Percentiles rank a stretch among this genome's conserved stretches.
phyloP scores from a whole-genome alignment of 2,888 invertebrate genomes.

The Orthonychiurus folsomi region DNA sequence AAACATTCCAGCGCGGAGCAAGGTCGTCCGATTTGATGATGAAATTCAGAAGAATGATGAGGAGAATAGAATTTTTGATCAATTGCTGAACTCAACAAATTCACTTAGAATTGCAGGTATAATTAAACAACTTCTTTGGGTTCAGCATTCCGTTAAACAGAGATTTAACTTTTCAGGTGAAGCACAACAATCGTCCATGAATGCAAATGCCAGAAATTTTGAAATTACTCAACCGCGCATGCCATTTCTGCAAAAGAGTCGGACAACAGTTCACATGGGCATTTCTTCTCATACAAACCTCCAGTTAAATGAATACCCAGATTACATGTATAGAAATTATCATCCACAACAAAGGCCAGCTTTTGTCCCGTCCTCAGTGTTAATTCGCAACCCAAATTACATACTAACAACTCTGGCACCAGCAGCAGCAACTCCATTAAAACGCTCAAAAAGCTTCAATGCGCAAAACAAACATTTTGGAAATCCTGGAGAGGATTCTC shows the following conservation, averaged over 20 bases:
- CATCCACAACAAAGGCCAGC: background rate
- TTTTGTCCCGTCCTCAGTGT: background rate
- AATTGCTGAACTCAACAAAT: background rate
- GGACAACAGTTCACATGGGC: background rate
- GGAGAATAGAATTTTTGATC: background rate
- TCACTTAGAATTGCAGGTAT: background rate
- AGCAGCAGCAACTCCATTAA: conserved; percentile 17
- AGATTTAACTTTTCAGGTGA: too few species aligned
- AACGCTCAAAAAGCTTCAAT: conserved; percentile 36
- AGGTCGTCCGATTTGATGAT: conserved; percentile 30
- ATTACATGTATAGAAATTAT: background rate
- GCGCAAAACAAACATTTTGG: conserved; percentile 12
- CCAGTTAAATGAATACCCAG: too few species aligned
- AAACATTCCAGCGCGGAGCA: conserved; percentile 48
- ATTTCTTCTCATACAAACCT: too few species aligned
- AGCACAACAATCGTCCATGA: too few species aligned
- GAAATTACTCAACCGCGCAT: background rate
- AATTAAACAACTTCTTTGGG: too few species aligned
- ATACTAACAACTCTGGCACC: background rate
- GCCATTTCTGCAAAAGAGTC: background rate
- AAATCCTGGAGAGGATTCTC: too few species aligned
- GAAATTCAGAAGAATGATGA: conserved; percentile 13
- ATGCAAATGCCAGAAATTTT: too few species aligned
- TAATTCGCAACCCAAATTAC: background rate
- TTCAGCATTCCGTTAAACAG: too few species aligned